Evolutionary conservation across 2,113 vertebrate species (phyloP), one percentile per base, ranked within the genome.

Genomic region (Pelodiscus sinensis): DNA sequence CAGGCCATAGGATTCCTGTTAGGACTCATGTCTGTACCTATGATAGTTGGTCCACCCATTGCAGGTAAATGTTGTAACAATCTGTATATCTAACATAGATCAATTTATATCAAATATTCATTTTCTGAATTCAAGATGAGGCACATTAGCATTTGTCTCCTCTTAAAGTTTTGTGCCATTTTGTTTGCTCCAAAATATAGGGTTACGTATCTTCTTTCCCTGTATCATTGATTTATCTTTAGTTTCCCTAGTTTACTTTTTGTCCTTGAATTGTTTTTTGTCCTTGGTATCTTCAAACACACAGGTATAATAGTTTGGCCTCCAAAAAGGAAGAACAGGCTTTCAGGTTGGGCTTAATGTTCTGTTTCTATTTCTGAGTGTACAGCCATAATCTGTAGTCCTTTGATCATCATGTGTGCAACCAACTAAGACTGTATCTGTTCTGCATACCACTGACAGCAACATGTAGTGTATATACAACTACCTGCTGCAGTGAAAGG

Each of bases 1-100:
- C 99, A 99, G 95, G 99, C 99, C 91, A 99, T 99, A 9, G 99
- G 99, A 96, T 99, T 99, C 96, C 98, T 99, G 8, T 98, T 99
- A 5, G 99, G 99, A 57, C 97, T 99, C 90, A 99, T 99, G 99
- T 99, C 99, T 2, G 91, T 99, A 86, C 99, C 99, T 68, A 99
- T 99, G 99, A 99, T 98, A 13, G 98, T 99, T 25, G 99, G 99
- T 0, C 99, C 99, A 9, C 99, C 99, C 24, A 97, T 99, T 83
- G 99, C 99, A 98, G 99, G 99, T 99, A 98, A 95, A 92, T 27
- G 18, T 1, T 58, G 71, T 1, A 22, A 51, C 9, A 3, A 18
- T 87, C 82, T 96, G 79, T 62, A n/a, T 75, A 31, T 55, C 1
- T 11, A 77, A 15, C 73, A 50, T 27, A 14, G 35, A 50, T 44